A percentile compares a stretch with the other conserved stretches of the same genome.
phyloP scores from a whole-genome alignment of 37 sponge, comb jelly and placozoan genomes.

The Haliclona indistincta region DNA sequence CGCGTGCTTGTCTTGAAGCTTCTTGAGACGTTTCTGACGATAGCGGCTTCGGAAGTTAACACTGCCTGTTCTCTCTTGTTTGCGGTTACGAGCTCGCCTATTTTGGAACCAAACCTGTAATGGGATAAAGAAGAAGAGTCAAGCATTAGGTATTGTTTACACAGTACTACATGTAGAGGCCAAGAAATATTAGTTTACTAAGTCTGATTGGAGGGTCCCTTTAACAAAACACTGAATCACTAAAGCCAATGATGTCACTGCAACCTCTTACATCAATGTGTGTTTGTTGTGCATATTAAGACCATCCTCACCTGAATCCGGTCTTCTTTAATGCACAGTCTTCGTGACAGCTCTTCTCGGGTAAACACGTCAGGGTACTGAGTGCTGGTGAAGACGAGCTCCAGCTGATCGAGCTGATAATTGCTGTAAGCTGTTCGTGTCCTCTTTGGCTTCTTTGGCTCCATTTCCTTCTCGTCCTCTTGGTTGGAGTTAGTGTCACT shows the following conservation, averaged over 20 bases:
- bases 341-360: constrained; percentile 57
- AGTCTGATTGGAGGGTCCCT: no score
- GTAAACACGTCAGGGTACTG: constrained; percentile 77
- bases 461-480: constrained; percentile 7
- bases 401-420: constrained; percentile 64
- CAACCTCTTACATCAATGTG: no score
- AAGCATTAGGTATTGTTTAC: no score
- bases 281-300: no score
- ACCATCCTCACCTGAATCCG: constrained; percentile 55
- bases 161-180: no score
- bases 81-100: constrained; percentile 62
- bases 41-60: constrained; percentile 47
- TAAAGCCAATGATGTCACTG: no score
- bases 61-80: constrained; percentile 77
- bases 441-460: constrained; percentile 59
- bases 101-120: constrained; percentile 83
- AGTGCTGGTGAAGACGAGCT: constrained; percentile 54
- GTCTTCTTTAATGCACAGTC: constrained; percentile 59
- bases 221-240: no score
- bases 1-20: constrained; percentile 33
- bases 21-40: constrained; percentile 51
- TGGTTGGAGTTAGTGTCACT: neutral
- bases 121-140: no score
- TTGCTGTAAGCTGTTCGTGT: constrained; percentile 64
- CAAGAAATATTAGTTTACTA: no score